Evolutionary conservation across 2,113 vertebrate species (phyloP), one percentile per base, ranked within the genome.

Genomic region (Chamaea fasciata): DNA sequence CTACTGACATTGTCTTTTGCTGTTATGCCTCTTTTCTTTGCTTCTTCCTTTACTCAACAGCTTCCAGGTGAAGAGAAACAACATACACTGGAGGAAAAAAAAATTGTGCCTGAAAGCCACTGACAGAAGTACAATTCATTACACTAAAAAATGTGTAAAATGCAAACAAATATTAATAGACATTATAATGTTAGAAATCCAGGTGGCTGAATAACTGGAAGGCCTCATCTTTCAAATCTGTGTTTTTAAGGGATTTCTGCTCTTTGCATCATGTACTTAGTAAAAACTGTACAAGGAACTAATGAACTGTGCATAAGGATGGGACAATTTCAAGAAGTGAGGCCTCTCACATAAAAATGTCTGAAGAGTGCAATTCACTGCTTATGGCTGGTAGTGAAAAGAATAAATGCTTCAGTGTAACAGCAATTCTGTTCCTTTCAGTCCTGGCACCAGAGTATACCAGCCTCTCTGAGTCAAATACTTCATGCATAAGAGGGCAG

Each of bases 401-500:
- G 23, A 88, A 19, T 8, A 74, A 91, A 74, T 7, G 4, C 27
- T 67, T 77, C n/a, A 31, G 2, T 1, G 20, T 9, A 44, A 24
- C 1, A 42, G 52, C 30, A 74, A 2, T 31, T 53, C 49, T 41
- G 11, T 13, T 75, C 26, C 35, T 75, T 23, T 47, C 71, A 37
- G 52, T n/a, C 15, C 41, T 47, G 74, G 56, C 4, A 0, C 10
- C 60, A 67, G 73, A 9, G 23, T 15, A 4, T 18, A 75, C 49
- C 46, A 75, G 76, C 35, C 49, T 15, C 26, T 20, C 39, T 5
- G 15, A 74, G 30, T 13, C 39, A 28, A 81, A 55, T 42, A 3
- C 10, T 78, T 30, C 28, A 41, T 26, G 83, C 6, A 0, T 78
- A 55, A 89, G 95, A 90, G 93, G 93, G 94, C 92, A 95, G 86